Evolutionary conservation across 2,797 vertebrate species (phyloP), one percentile per base, ranked within the genome.

Genomic region (Chrysolophus pictus): DNA sequence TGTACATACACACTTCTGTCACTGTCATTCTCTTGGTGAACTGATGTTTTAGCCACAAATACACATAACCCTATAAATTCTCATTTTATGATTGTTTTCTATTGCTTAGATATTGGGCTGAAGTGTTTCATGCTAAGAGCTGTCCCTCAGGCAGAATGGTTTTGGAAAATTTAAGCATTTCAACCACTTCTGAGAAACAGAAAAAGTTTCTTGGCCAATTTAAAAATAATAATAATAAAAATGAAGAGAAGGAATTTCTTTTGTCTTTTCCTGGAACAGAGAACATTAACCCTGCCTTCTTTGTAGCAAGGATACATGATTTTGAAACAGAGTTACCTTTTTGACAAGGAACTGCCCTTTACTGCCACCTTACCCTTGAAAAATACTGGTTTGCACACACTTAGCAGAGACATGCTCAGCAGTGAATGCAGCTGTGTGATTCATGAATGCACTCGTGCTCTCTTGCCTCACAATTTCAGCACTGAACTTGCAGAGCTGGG

Each of bases 221-320:
- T 8, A 51, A 51, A 51, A 28, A 10, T 74, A 68, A 41, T 19
- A 12, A 7, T 63, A 24, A 10, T 44, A 8, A 11, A 5, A 14
- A 28, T 2, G 0, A 33, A 5, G 10, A n/a, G 14, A 19, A 0
- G 51, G 16, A 6, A 9, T 26, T 2, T 62, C 4, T 60, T 72
- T 3, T 53, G 28, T 60, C 2, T 64, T 18, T 47, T 53, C 33
- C 53, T 88, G 51, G 5, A 65, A 44, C 4, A 71, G 14, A 68
- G 16, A 84, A 11, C 14, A 68, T 77, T 15, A 22, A 21, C 15
- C 23, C 55, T 6, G 35, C 8, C 19, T 18, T 9, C 14, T 75
- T 39, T 81, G 44, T 22, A 84, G 17, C 14, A 71, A 73, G 29
- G 4, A 33, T 13, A 21, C 2, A 41, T 1, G 31, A 6, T 72